Evolutionary conservation across 2,888 invertebrate genomes (phyloP).

Genomic region (Muschampia plurimacula): DNA sequence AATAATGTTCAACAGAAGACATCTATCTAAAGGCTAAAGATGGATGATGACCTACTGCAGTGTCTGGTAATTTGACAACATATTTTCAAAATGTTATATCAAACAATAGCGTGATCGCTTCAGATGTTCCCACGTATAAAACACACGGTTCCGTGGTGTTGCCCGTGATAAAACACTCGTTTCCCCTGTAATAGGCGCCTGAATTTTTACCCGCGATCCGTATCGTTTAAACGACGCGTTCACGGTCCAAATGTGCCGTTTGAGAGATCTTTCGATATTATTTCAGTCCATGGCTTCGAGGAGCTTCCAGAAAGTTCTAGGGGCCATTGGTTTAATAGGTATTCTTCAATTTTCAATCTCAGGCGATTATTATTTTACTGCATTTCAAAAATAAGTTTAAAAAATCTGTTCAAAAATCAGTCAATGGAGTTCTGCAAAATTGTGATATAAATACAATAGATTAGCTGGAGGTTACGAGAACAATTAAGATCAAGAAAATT

Average conservation of each 20-base stretch:
- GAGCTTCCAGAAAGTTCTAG: background rate
- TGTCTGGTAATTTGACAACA: background rate
- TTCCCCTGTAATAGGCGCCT: slow-evolving; percentile 70
- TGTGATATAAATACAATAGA: no score
- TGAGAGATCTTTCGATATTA: slow-evolving; percentile 41
- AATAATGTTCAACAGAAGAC: no score
- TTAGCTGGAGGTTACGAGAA: no score
- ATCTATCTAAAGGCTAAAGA: no score
- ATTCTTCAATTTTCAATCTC: slow-evolving; percentile 2
- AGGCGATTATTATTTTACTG: background rate
- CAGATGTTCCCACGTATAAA: slow-evolving; percentile 48
- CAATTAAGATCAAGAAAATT: background rate
- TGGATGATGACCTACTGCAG: no score
- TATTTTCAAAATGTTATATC: background rate
- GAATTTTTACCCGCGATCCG: slow-evolving; percentile 72
- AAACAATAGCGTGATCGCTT: slow-evolving; percentile 29
- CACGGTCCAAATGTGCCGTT: slow-evolving; percentile 49
- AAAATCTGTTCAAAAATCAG: no score
- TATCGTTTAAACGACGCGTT: slow-evolving; percentile 50
- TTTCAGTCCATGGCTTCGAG: background rate
- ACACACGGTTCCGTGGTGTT: slow-evolving; percentile 48
- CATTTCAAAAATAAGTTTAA: background rate
- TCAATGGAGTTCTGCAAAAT: no score
- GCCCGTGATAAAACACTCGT: slow-evolving; percentile 74
- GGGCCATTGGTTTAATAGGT: slow-evolving; percentile 6